Conservation (phyloP, 1,140 invertebrate genomes). For the Drosophila truncata region DNA sequence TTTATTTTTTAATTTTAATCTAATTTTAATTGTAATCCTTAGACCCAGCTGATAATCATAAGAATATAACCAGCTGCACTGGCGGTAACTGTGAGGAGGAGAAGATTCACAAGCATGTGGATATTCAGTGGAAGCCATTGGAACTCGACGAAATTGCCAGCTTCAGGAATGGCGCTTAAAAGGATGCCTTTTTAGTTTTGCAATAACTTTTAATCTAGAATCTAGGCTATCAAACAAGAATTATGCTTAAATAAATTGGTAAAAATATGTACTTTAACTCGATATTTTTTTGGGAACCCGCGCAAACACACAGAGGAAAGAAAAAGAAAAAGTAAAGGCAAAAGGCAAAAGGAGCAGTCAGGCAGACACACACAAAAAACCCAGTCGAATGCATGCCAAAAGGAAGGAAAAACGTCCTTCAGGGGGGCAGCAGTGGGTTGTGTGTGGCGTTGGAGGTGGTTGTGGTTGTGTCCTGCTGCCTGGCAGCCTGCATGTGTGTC, state of each 20-base stretch:
- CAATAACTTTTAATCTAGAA: slow-evolving; percentile 21
- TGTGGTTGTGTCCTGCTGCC: slow-evolving; percentile 22
- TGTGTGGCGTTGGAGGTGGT: background rate
- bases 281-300: background rate
- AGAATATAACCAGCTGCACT: slow-evolving; percentile 55
- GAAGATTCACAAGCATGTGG: slow-evolving; percentile 52
- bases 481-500: slow-evolving; percentile 21
- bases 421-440: slow-evolving; percentile 37
- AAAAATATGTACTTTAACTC: background rate
- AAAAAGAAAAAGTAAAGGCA: slow-evolving; percentile 54
- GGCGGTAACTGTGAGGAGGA: slow-evolving; percentile 36
- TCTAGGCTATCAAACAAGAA: background rate
- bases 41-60: slow-evolving; percentile 78
- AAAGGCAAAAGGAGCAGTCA: slow-evolving; percentile 23
- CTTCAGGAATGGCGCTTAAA: slow-evolving; percentile 46
- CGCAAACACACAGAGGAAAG: background rate
- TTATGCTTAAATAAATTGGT: background rate
- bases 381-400: slow-evolving; percentile 44
- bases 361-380: slow-evolving; percentile 18
- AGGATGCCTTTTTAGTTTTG: slow-evolving; percentile 18
- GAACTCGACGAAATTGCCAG: slow-evolving; percentile 48
- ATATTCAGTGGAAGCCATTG: slow-evolving; percentile 63
- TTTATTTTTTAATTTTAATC: no score
- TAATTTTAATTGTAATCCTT: no score
- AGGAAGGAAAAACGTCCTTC: slow-evolving; percentile 76